Base-by-base conservation (phyloP, 2,888 invertebrate genomes). In the Plebejus melissa region DNA sequence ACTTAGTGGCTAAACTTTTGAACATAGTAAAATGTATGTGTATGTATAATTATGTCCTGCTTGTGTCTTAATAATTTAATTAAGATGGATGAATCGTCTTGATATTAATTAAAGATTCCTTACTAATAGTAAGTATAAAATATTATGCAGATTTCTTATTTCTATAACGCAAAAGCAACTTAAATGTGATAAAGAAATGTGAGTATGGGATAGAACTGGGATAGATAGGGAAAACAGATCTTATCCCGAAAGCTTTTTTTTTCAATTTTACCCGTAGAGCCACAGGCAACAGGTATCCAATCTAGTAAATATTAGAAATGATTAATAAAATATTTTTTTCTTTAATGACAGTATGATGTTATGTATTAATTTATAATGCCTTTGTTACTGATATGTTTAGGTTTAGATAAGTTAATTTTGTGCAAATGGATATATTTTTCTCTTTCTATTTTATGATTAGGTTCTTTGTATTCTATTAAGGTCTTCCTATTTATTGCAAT, bases 361-460 rank as follows among this genome's bases (percentile, higher is more conserved):
- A 9, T 9, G 46, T 46, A 46, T 9, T 46, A 11, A 57, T 0
- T 57, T 57, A n/a, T 9, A 57, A 57, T 57, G 57, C 2, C 6
- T 5, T 57, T 57, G 22, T 58, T 22, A 28, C 3, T 22, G 11
- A 3, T 5, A 60, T 28, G 28, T 22, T 60, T 60, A 16, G 4
- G 11, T 22, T 28, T 22, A 60, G 28, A 28, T 60, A 28, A 60
- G 28, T 60, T 60, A 60, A n/a, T 60, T 60, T 60, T 28, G 11
- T 60, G 28, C 11, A 60, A 28, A 60, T 60, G 28, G 28, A 60
- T 60, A 65, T 65, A 32, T 32, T 65, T 65, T 65, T 65, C 65
- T 65, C 65, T 65, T 65, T 65, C 65, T 65, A 65, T 65, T 5
- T 5, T 4, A 65, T 60, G 22, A 4, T 32, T 22, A 4, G 22